phyloP scores from a whole-genome alignment of 2,113 vertebrate genomes.

The Erpornis zantholeuca region DNA sequence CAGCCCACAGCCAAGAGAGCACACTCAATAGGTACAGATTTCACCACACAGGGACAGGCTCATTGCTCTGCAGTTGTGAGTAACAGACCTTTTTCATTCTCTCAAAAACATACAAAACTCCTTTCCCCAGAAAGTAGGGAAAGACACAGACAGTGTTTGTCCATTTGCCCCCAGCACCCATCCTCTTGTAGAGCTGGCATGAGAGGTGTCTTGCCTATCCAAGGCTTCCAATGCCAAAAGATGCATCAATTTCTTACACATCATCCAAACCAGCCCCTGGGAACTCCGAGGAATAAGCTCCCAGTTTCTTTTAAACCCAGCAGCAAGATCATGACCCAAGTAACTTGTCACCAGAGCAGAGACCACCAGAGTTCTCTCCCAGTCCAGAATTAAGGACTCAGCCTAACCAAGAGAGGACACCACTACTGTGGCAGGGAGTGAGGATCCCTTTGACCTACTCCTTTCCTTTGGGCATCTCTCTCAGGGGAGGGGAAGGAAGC shows the following conservation, averaged over 20 bases:
- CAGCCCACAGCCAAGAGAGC: not conserved
- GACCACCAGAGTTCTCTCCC: not conserved
- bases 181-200: not conserved
- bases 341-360: not conserved
- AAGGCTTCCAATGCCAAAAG: not conserved
- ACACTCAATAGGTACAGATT: not conserved
- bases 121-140: not conserved
- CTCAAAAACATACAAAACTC: not conserved
- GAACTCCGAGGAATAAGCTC: not conserved
- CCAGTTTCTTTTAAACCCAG: not conserved
- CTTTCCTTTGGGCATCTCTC: not conserved
- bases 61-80: not conserved
- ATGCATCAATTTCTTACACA: not conserved
- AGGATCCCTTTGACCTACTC: not conserved
- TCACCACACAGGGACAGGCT: not conserved
- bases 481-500: not conserved
- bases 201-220: not conserved
- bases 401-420: not conserved
- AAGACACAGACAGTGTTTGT: not conserved
- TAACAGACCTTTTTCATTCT: not conserved
- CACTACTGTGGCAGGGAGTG: not conserved
- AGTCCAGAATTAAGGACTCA: not conserved
- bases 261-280: not conserved
- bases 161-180: not conserved
- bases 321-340: not conserved